Base-by-base conservation (phyloP, 2,888 invertebrate genomes). In the Lacanobia oleracea region DNA sequence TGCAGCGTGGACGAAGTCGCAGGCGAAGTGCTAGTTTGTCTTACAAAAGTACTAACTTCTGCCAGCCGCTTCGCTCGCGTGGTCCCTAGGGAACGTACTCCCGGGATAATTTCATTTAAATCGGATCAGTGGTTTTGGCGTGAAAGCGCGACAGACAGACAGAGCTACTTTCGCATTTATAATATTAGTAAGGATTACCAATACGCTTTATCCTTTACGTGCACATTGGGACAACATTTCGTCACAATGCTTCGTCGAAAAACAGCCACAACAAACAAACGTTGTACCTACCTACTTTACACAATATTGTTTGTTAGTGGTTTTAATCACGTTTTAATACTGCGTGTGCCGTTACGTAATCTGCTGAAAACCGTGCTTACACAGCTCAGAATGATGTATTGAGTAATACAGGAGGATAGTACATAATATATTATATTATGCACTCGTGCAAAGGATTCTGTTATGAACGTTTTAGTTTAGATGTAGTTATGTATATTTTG, bases 301-400 rank as follows among this genome's bases (percentile, higher is more conserved):
- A 68, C 61, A 51, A 18, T 48, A 53, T 43, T 75, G 70, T 75
- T 75, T 63, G 70, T 69, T 59, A 53, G 18, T 51, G n/a, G 50
- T 50, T 70, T 77, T 64, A 65, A 72, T 78, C 60, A 78, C 72
- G 78, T 76, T 72, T 76, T 56, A 56, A 56, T 48, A 65, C 37
- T 27, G 14, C 53, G 53, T 10, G 14, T 21, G 27, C 8, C 40
- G 5, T 65, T 72, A 76, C 56, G 61, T 57, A 63, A 72, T 23
- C 4, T 33, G n/a, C 62, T 77, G 79, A 77, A 77, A 79, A 64
- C 37, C 43, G 33, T 12, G 74, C 16, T 66, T 56, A 54, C 62
- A 63, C 62, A 63, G 40, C 23, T 54, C 40, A 0, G 61, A 23
- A 56, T 18, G 33, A 23, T 2, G 8, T 45, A 37, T 80, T 80